A percentile compares a stretch with the other conserved stretches of the same genome.
Evolutionary conservation across 2,113 vertebrate species (phyloP).

Genomic region (Mormoops blainvillei): DNA sequence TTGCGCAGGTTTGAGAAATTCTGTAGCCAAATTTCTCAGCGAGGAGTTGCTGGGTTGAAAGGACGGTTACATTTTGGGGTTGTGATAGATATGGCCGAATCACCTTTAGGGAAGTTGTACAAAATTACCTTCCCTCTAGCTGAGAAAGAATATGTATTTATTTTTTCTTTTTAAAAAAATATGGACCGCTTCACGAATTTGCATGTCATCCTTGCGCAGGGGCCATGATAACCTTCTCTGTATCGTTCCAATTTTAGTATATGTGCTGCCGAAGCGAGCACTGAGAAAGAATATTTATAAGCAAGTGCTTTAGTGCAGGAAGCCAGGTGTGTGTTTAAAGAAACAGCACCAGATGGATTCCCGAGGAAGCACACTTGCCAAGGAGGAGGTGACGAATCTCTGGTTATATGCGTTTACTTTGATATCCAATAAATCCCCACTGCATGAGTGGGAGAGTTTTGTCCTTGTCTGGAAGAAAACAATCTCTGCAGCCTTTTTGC

Average conservation of each 20-base stretch:
- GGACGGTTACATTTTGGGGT: not conserved
- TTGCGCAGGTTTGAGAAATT: not conserved
- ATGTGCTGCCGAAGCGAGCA: too few species aligned
- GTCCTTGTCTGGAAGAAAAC: not conserved
- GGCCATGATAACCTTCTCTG: too few species aligned
- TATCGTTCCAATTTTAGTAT: too few species aligned
- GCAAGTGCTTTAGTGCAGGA: too few species aligned
- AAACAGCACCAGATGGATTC: not conserved
- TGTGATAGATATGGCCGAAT: not conserved
- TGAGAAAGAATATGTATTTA: not conserved
- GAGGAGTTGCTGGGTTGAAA: not conserved
- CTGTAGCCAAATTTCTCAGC: not conserved
- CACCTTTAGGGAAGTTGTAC: not conserved
- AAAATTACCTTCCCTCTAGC: not conserved
- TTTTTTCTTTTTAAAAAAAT: too few species aligned
- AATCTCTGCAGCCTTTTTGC: not conserved
- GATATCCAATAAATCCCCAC: not conserved
- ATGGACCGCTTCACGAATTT: too few species aligned
- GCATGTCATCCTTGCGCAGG: too few species aligned
- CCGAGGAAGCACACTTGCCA: not conserved
- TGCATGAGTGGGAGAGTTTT: not conserved
- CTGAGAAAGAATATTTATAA: not conserved
- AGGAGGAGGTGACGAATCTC: not conserved
- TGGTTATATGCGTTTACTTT: not conserved
- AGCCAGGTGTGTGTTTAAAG: not conserved